phyloP scores from a whole-genome alignment of 2,797 vertebrate genomes.

The Clarias platycephalus region DNA sequence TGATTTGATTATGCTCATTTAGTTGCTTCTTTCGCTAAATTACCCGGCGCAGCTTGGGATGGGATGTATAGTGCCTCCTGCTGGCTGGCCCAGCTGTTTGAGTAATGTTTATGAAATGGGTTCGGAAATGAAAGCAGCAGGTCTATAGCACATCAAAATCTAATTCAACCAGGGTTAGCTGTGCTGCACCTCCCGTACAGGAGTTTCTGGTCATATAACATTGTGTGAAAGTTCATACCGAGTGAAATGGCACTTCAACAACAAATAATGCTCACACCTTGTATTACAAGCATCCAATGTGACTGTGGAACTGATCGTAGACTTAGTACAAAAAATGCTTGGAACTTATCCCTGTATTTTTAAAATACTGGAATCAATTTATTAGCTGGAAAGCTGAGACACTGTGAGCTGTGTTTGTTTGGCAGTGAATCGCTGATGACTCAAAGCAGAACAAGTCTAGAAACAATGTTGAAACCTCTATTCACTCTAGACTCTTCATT shows the following conservation, averaged over 20 bases:
- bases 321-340: neutral
- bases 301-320: neutral
- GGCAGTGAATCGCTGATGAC: constrained; percentile 1
- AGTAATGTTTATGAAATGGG: constrained; percentile 50
- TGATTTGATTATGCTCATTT: constrained; percentile 56
- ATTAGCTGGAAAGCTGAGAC: neutral
- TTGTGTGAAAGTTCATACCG: constrained; percentile 19
- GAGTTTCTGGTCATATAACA: constrained; percentile 29
- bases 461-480: neutral
- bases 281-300: neutral
- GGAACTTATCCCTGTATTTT: neutral
- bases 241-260: constrained; percentile 12
- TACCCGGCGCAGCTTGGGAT: constrained; percentile 48
- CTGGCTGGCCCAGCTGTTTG: constrained; percentile 51
- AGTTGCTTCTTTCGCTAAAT: constrained; percentile 59
- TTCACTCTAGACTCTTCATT: constrained; percentile 1
- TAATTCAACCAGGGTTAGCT: constrained; percentile 44
- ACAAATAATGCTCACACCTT: neutral
- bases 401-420: neutral
- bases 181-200: constrained; percentile 22
- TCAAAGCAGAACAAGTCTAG: constrained; percentile 24
- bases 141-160: constrained; percentile 45
- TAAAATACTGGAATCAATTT: constrained; percentile 21
- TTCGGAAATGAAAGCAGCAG: constrained; percentile 51
- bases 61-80: constrained; percentile 55